Base-by-base conservation (phyloP, 2,888 invertebrate species). In the Trissolcus brochymenae region DNA sequence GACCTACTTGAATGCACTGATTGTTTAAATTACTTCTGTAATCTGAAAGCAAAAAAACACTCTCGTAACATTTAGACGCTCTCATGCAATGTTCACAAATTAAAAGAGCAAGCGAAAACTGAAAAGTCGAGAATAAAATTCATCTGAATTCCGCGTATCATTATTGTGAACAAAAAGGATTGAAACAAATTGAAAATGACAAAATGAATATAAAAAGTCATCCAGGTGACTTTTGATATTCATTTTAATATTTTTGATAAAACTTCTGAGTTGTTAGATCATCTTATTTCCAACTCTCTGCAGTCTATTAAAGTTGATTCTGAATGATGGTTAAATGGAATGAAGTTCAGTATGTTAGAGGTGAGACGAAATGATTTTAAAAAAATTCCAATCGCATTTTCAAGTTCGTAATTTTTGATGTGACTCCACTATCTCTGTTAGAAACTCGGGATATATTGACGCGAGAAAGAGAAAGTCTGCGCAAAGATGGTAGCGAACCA, bases 341-440 rank as follows among this genome's bases (percentile, higher is more conserved):
- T 64, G 64, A 65, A 72, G 72, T 60, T 72, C 55, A 60, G 62
- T 60, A 49, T 59, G 57, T 66, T 71, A 64, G 35, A 35, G 62
- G 54, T 67, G 46, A 57, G 40, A 54, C 66, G 66, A 14, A 46
- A 54, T 14, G 57, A 51, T 49, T 62, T 65, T 64, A 72, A 68
- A 35, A 35, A 79, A 71, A 79, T 77, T 68, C 71, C 68, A 77
- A 77, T 77, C 76, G 64, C 71, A 79, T 77, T 75, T 71, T 74
- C 73, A 61, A 77, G 77, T 73, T 68, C 73, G 73, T 77, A 73
- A 73, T 73, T 77, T 73, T 40, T 46, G 25, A 68, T 62, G 71
- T 55, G 71, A 56, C 70, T 68, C 29, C 21, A 25, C 56, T 70
- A 66, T 71, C 57, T 71, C 49, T 14, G 40, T 29, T 40, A 59